A percentile compares a stretch with the other conserved stretches of the same genome.
Evolutionary conservation across 1,140 invertebrate genomes (phyloP).

Genomic region (Panonychus citri): DNA sequence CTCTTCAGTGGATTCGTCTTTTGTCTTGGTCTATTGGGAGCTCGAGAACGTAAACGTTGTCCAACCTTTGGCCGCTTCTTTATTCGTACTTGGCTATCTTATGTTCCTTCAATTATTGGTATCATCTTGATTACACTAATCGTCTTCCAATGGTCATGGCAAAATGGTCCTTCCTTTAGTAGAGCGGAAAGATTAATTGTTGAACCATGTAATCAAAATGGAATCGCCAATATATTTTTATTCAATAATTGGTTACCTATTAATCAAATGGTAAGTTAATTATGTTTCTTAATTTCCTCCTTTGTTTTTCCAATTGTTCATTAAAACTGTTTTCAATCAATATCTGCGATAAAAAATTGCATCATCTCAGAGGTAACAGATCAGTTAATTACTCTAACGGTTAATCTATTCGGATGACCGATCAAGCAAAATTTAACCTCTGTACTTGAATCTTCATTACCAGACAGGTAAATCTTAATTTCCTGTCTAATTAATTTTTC

Average conservation of each 20-base stretch:
- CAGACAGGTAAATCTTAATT: too few species aligned
- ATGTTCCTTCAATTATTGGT: not conserved
- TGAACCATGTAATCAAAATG: not conserved
- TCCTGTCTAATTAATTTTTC: too few species aligned
- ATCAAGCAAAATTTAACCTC: too few species aligned
- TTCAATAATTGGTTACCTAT: not conserved
- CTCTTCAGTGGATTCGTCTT: slow-evolving; percentile 2
- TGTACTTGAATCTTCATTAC: too few species aligned
- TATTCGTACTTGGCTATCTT: not conserved
- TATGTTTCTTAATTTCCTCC: not conserved
- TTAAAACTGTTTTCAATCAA: too few species aligned
- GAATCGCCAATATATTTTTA: not conserved
- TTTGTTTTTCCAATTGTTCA: not conserved
- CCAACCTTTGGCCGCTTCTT: not conserved
- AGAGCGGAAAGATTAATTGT: not conserved
- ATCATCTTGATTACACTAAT: not conserved
- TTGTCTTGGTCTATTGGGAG: not conserved
- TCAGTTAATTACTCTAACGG: too few species aligned
- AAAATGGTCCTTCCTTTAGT: slow-evolving; percentile 4
- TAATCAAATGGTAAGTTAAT: slow-evolving; percentile 2
- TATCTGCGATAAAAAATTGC: too few species aligned
- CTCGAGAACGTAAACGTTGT: not conserved
- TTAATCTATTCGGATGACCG: too few species aligned
- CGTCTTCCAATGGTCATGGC: slow-evolving; percentile 1
- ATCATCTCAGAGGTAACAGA: too few species aligned